Evolutionary conservation across 2,113 vertebrate species (phyloP), one percentile per base, ranked within the genome.

Genomic region (Pomatorhinus ruficollis): DNA sequence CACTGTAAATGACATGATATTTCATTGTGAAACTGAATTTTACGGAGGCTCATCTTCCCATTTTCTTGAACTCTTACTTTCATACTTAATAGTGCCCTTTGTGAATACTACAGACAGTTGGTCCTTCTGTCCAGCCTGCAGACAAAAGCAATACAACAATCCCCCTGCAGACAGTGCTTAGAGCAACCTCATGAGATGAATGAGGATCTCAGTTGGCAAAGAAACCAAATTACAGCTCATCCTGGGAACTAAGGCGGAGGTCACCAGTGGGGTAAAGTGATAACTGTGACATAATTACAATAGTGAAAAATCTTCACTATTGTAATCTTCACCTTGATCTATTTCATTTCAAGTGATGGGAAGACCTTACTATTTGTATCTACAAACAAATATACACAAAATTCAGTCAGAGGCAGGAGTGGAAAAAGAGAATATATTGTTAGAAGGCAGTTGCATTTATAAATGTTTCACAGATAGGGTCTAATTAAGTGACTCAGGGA

Each of bases 331-430:
- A 93, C 87, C 94, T 81, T 47, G 53, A 59, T 88, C 39, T 83
- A 15, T 72, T 93, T 78, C 8, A 63, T 86, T 92, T 93, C 59
- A 45, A 89, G n/a, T 72, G 63, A 65, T 89, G 60, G 44, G 19
- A 69, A 76, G 69, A 50, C 42, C 63, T 96, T 63, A 56, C n/a
- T 83, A 76, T 63, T 93, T 79, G 31, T 76, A 45, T 82, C 27
- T 91, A 76, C 70, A 89, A 94, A 80, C 37, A 91, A 91, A 95
- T 30, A 70, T 59, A 79, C 22, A 82, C 21, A 81, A 83, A 92
- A 86, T 80, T 70, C 53, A 90, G 77, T 57, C 4, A 1, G 17
- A 39, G 31, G 4, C 35, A 81, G 40, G 33, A 60, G 22, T 69
- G 60, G 45, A 23, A 81, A 56, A 93, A 59, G 24, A 75, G 15